These are phyloP conservation scores for Drosophila greeni DNA, from an alignment of 2,888 invertebrate genomes.

Conservation along the genomic window DNA sequence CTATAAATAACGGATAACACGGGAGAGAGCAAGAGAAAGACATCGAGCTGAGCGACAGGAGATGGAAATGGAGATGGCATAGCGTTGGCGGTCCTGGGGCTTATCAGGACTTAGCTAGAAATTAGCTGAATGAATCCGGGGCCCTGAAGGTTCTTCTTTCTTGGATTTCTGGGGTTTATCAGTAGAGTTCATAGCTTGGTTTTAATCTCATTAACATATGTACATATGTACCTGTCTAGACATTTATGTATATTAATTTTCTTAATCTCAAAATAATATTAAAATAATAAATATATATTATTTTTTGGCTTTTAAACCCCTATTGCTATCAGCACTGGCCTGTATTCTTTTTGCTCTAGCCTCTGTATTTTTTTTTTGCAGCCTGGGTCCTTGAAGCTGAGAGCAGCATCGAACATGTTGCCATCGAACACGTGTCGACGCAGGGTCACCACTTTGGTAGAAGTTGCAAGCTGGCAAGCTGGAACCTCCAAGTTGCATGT, in stretches of 20 bases:
- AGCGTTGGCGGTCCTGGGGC: too few relatives aligned
- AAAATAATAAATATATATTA: too few relatives aligned
- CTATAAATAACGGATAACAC: too few relatives aligned
- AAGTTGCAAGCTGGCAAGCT: slow-evolving; percentile 26
- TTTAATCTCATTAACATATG: too few relatives aligned
- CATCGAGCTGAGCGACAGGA: neutral
- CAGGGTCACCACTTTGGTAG: slow-evolving; percentile 40
- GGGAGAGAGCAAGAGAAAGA: too few relatives aligned
- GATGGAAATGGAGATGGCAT: neutral
- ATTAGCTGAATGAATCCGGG: neutral
- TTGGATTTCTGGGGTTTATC: too few relatives aligned
- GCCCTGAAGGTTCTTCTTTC: too few relatives aligned
- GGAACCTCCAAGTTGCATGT: slow-evolving; percentile 6
- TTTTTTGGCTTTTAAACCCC: neutral
- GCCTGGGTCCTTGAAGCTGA: slow-evolving; percentile 2
- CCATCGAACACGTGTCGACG: slow-evolving; percentile 1
- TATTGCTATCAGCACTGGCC: neutral
- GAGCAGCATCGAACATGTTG: slow-evolving; percentile 9
- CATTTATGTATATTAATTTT: too few relatives aligned
- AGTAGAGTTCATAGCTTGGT: too few relatives aligned
- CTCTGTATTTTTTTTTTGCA: neutral
- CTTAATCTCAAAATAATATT: too few relatives aligned
- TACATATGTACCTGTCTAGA: too few relatives aligned
- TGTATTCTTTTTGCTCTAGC: neutral
- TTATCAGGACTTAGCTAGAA: neutral